Evolutionary conservation across 2,888 invertebrate genomes (phyloP), one percentile per base, ranked within the genome.

Genomic region (Nezara viridula): DNA sequence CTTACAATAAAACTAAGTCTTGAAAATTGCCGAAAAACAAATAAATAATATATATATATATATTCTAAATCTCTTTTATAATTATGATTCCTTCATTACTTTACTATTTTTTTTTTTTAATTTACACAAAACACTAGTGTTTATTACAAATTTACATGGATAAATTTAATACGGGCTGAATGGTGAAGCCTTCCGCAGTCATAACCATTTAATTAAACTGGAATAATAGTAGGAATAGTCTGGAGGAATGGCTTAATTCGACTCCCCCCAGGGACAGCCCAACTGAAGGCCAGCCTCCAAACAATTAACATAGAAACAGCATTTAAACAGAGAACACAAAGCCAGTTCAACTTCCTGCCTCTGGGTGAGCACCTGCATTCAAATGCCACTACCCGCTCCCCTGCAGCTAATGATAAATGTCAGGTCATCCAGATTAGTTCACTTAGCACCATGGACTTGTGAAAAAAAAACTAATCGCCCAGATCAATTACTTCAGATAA

Each of bases 281-380:
- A 24, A 52, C 32, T 37, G 50, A 27, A 49, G 52, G 86, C 19
- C 52, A 52, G 86, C 47, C 32, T 55, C 50, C 50, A 37, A 49
- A 86, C 86, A 86, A 86, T 86, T 86, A 86, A 86, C 86, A 86
- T 86, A 86, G 86, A 86, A 86, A 86, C 86, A 86, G 86, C 52
- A 86, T 86, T 86, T 86, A 86, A 86, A 52, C 50, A 49, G 40
- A 40, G 77, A 40, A 10, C 40, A 77, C 77, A 49, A 86, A 52
- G 86, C 52, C 55, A 27, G 12, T 50, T 27, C 24, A 37, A 52
- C 27, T 86, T 52, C 32, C 47, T 44, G 85, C 85, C 44, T 14
- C 37, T 27, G 50, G 55, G 49, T 40, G 24, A 49, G 52, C 86
- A 40, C 50, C 86, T 52, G 86, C 86, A 86, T 86, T 86, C 24